phyloP scores from a whole-genome alignment of 2,113 vertebrate genomes.

The Pelobates fuscus region DNA sequence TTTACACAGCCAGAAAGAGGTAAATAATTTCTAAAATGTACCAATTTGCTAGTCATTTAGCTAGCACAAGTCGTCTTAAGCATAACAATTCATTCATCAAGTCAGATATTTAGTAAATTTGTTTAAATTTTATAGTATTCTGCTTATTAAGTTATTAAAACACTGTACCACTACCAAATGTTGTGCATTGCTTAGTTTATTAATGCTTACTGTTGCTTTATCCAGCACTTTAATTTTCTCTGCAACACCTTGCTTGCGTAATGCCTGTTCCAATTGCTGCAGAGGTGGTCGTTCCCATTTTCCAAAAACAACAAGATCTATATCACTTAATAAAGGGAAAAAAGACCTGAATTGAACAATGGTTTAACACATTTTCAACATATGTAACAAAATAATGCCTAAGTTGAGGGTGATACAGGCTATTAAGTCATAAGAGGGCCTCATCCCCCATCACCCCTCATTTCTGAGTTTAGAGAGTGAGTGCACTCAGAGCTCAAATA shows the following conservation, averaged over 20 bases:
- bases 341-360: too few species aligned
- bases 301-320: conserved; percentile 95
- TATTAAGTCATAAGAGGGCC: background rate
- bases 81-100: background rate
- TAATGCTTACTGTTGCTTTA: conserved; percentile 88
- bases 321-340: conserved; percentile 75
- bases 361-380: background rate
- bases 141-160: background rate
- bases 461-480: too few species aligned
- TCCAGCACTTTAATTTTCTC: conserved; percentile 97
- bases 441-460: background rate
- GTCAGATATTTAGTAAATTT: background rate
- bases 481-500: too few species aligned
- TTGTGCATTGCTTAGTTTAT: too few species aligned
- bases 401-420: background rate
- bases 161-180: too few species aligned
- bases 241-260: conserved; percentile 90
- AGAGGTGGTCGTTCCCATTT: conserved; percentile 94
- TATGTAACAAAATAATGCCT: too few species aligned
- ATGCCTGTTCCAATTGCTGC: conserved; percentile 89
- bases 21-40: too few species aligned
- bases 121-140: background rate
- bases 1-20: too few species aligned
- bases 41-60: too few species aligned
- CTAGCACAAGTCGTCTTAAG: background rate